Percentiles rank a stretch among this genome's conserved stretches.
phyloP scores from a whole-genome alignment of 2,113 vertebrate genomes.

The Corythaixoides concolor region DNA sequence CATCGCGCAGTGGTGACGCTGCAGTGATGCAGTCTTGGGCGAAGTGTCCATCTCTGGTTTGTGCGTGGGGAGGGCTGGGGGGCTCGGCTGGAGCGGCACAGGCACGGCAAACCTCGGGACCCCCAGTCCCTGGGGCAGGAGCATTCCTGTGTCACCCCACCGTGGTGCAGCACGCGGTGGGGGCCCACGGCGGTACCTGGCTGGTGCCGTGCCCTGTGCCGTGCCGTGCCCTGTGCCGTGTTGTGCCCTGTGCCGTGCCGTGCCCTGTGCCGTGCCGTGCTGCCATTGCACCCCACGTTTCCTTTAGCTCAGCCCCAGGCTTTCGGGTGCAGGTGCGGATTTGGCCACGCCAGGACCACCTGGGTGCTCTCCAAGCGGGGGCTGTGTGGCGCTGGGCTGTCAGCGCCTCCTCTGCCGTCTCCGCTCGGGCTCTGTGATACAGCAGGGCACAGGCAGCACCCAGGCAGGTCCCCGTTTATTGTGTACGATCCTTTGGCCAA shows the following conservation, averaged over 20 bases:
- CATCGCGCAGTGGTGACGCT: not conserved
- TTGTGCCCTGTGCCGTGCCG: no score
- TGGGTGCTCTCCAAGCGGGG: not conserved
- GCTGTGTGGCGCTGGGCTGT: not conserved
- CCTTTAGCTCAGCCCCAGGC: not conserved
- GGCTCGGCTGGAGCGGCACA: not conserved
- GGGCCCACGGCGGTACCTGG: not conserved
- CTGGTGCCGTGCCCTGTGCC: not conserved
- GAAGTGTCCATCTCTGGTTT: not conserved
- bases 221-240: no score
- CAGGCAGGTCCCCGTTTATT: not conserved
- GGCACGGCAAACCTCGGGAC: not conserved
- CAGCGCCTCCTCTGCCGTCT: not conserved
- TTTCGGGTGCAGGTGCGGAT: rapidly evolving
- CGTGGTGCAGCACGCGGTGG: rapidly evolving
- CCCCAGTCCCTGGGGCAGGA: not conserved
- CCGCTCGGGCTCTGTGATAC: not conserved
- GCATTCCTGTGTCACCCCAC: rapidly evolving
- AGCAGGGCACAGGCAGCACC: not conserved
- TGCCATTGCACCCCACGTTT: not conserved
- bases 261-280: not conserved
- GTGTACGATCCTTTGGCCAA: not conserved
- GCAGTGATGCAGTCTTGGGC: not conserved
- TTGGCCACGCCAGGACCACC: rapidly evolving
- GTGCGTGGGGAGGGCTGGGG: not conserved